Evolutionary conservation across 2,888 invertebrate species (phyloP), one percentile per base, ranked within the genome.

Genomic region (Ochropleura plecta): DNA sequence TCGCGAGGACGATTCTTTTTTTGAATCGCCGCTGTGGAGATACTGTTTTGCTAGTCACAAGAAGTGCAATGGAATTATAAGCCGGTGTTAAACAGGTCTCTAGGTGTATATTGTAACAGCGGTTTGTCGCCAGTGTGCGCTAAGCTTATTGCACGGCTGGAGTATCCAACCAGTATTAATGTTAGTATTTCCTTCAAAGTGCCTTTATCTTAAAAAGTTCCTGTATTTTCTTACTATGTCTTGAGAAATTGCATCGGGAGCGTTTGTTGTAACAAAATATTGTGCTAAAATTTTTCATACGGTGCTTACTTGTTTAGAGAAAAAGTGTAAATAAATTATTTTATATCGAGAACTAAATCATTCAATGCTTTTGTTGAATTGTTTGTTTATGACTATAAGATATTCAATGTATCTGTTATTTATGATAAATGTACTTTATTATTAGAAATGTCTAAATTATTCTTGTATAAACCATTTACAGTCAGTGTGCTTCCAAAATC

Each of bases 161-260:
- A 67, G 78, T 82, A 73, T 82, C 81, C 83, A 60, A 80, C 80
- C 91, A 90, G 91, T 90, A 90, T 90, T 90, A 90, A 86, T 70
- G 10, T 80, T 80, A 88, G 87, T 88, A 86, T 84, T 84, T 64
- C 72, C 84, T 81, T 80, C 48, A 76, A 83, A 74, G 86, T 88
- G 86, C 87, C 88, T 88, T 88, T 82, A 78, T 84, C 71, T 87
- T 71, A 79, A 80, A 80, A 85, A 89, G 91, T 91, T 91, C 91
- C 91, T 91, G 77, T 79, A 68, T 76, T 83, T 74, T 81, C 87
- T 90, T 90, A 86, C 88, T 88, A 89, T 86, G 86, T 85, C 78
- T 81, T 76, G 57, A 68, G 76, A 75, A 75, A 77, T 86, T 86
- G 80, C 80, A 82, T 86, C 79, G 9, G 70, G 64, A 70, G 51